Evolutionary conservation across 1,140 invertebrate species (phyloP), one percentile per base, ranked within the genome.

Genomic region (Caligus rogercresseyi): DNA sequence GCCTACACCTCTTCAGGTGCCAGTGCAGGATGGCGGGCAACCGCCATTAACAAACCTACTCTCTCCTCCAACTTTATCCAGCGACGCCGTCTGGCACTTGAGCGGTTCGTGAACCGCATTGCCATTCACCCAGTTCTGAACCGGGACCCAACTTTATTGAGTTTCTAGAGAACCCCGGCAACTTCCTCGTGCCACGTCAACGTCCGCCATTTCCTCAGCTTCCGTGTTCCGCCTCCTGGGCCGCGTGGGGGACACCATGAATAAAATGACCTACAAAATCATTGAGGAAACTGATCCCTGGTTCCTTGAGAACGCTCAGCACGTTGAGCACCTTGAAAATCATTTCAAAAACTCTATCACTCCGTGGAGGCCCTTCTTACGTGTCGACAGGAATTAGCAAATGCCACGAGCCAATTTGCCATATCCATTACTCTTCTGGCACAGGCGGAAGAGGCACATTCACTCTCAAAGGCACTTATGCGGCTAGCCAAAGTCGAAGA

Each of bases 241-340:
- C 71, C 90, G 89, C 79, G 85, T 98, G 60, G 92, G 92, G 20
- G 93, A 97, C 74, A 94, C 91, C 54, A 90, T 98, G 53, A 95
- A 91, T 71, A 98, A 98, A 76, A 97, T 99, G 63, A 93, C 94
- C 2, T 63, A 63, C 16, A 58, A 63, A 20, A 63, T 63, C 20
- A 43, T 43, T n/a, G 61, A 63, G 21, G 61, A 63, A 53, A 58
- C 52, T 13, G 61, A 63, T 26, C 61, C 61, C 20, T 99, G 95
- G 95, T 98, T 98, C 76, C 92, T 98, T 72, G 92, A 98, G 71
- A 94, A 91, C 70, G 83, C 85, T 19, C 80, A 83, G 18, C 87
- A 96, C 73, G 81, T 98, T 59, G 94, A 98, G 69, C 84, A 85
- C 53, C 75, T 98, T 21, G 94, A 98, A 72, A 79, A 79, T 20